phyloP scores from a whole-genome alignment of 1,140 invertebrate genomes.

The Microvelia longipes region DNA sequence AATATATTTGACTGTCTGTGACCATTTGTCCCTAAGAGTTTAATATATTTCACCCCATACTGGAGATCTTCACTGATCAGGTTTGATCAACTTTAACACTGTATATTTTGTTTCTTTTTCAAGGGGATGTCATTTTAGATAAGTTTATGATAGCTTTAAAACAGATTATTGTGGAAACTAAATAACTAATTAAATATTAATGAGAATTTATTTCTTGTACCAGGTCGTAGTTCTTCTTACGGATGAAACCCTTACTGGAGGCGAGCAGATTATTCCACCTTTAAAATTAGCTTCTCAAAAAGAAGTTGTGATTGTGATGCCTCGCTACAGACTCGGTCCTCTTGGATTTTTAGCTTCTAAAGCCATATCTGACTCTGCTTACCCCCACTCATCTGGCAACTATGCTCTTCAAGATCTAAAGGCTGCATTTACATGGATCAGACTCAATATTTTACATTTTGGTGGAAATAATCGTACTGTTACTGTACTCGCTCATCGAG shows the following conservation, averaged over 20 bases:
- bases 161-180: too few relatives aligned
- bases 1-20: too few relatives aligned
- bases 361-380: conserved; percentile 45
- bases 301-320: conserved; percentile 66
- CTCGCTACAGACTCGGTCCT: conserved; percentile 48
- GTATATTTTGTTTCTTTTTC: too few relatives aligned
- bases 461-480: conserved; percentile 59
- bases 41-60: too few relatives aligned
- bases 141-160: too few relatives aligned
- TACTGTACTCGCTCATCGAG: conserved; percentile 62
- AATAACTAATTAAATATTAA: too few relatives aligned
- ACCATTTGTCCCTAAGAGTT: too few relatives aligned
- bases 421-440: conserved; percentile 59
- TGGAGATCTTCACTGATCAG: too few relatives aligned
- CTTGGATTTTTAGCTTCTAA: conserved; percentile 64
- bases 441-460: conserved; percentile 63
- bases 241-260: conserved; percentile 41
- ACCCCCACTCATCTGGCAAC: conserved; percentile 66
- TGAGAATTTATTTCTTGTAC: too few relatives aligned
- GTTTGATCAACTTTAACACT: too few relatives aligned
- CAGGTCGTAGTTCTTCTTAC: conserved; percentile 70
- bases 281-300: not conserved
- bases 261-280: not conserved
- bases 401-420: conserved; percentile 69
- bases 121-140: too few relatives aligned